Evolutionary conservation across 2,888 invertebrate genomes (phyloP).

Genomic region (Drosophila barbarae): DNA sequence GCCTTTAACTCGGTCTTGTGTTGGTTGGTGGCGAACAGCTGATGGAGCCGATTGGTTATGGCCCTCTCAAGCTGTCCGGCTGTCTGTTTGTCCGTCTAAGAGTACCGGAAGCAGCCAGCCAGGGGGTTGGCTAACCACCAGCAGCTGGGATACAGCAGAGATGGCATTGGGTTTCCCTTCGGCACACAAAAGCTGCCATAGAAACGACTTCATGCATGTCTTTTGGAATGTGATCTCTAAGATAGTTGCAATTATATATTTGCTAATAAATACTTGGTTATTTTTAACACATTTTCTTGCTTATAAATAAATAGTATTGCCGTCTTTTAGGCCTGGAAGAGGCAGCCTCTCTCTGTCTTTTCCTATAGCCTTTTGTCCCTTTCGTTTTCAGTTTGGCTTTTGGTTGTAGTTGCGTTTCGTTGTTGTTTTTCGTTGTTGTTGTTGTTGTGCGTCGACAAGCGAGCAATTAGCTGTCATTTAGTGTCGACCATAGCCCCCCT

Average conservation of each 20-base stretch:
- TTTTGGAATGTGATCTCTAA: not conserved
- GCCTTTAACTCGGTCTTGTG: not conserved
- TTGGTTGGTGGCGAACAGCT: slow-evolving; percentile 1
- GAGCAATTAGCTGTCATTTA: slow-evolving; percentile 59
- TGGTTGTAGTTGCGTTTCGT: not conserved
- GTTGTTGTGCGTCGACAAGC: slow-evolving; percentile 26
- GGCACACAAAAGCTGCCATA: not conserved
- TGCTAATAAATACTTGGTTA: not conserved
- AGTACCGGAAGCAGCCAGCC: not conserved
- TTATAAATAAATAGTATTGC: not conserved
- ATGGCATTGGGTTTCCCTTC: not conserved
- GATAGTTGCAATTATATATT: not conserved
- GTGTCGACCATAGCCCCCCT: slow-evolving; percentile 1
- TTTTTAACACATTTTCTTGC: not conserved
- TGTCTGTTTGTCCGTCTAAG: not conserved
- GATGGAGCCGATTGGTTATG: not conserved
- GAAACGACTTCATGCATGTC: not conserved
- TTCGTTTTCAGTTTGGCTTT: slow-evolving; percentile 15
- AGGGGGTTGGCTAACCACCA: not conserved
- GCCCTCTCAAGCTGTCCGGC: not conserved
- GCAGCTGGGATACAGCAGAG: not conserved
- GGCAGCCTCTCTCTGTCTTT: not conserved
- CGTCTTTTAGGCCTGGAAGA: slow-evolving; percentile 1
- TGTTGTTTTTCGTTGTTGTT: slow-evolving; percentile 1
- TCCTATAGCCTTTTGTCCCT: slow-evolving; percentile 1